Percentiles rank a stretch among this genome's conserved stretches.
Evolutionary conservation across 2,888 invertebrate species (phyloP).

Genomic region (Nomada goodeniana): DNA sequence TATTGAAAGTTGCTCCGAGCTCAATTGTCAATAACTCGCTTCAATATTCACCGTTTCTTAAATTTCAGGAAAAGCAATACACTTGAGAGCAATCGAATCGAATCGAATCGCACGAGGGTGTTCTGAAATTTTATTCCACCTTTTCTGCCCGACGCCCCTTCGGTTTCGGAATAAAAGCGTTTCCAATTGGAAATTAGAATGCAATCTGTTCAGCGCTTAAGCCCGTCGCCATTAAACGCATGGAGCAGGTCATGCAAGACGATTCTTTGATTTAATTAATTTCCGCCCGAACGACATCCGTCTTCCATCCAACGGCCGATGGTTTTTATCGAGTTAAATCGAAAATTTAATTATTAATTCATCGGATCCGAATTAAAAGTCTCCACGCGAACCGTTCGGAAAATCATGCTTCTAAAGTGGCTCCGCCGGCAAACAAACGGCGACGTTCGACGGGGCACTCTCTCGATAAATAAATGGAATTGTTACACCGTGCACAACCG

Average conservation of each 20-base stretch:
- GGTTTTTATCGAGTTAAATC: constrained; percentile 51
- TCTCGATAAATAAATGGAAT: constrained; percentile 72
- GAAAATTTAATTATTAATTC: constrained; percentile 64
- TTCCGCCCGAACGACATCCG: constrained; percentile 23
- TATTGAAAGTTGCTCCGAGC: too few relatives aligned
- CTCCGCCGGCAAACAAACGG: constrained; percentile 43
- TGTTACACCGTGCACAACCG: constrained; percentile 47
- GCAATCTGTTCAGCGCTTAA: constrained; percentile 6
- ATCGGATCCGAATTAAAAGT: constrained; percentile 40
- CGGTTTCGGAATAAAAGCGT: not conserved
- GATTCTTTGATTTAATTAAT: constrained; percentile 56
- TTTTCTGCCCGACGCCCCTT: not conserved
- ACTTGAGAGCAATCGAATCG: not conserved
- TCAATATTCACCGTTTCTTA: too few relatives aligned
- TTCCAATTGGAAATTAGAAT: constrained; percentile 30
- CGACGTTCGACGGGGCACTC: constrained; percentile 63
- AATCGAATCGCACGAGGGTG: not conserved
- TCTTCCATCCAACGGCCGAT: not conserved
- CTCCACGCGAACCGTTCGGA: constrained; percentile 28
- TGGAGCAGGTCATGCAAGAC: constrained; percentile 13
- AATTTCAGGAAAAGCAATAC: too few relatives aligned
- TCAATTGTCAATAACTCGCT: too few relatives aligned
- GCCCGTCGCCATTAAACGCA: constrained; percentile 3
- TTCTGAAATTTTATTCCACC: too few relatives aligned
- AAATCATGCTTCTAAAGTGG: constrained; percentile 62